phyloP scores from a whole-genome alignment of 2,888 invertebrate species.

The Galeopsomyia nigrocyanea region DNA sequence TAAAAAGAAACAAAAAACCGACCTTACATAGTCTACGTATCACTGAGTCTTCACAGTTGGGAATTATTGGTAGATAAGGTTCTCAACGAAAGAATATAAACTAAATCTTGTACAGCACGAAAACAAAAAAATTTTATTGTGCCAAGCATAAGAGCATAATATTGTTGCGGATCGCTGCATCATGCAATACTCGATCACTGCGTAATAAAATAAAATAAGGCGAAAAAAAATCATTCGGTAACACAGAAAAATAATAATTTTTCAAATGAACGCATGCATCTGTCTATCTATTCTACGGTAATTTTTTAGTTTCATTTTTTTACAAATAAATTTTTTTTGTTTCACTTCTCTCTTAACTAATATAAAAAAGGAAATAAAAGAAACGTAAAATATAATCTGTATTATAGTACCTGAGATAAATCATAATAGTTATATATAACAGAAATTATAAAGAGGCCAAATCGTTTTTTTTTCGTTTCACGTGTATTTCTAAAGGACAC shows the following conservation, averaged over 20 bases:
- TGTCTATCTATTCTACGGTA: slow-evolving; percentile 20
- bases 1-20: too few species aligned
- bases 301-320: slow-evolving; percentile 23
- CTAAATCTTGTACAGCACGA: slow-evolving; percentile 27
- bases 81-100: slow-evolving; percentile 5
- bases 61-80: slow-evolving; percentile 5
- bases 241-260: slow-evolving; percentile 37
- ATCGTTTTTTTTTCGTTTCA: too few species aligned
- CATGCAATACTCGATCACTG: slow-evolving; percentile 31
- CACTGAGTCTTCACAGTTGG: not conserved
- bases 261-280: slow-evolving; percentile 27
- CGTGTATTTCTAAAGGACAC: too few species aligned
- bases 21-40: not conserved
- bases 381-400: slow-evolving; percentile 9
- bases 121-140: slow-evolving; percentile 22
- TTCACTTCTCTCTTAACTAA: too few species aligned
- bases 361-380: too few species aligned
- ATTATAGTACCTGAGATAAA: slow-evolving; percentile 18
- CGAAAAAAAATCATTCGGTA: slow-evolving; percentile 17
- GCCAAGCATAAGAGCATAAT: slow-evolving; percentile 20
- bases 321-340: not conserved
- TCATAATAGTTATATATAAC: not conserved
- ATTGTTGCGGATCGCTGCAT: slow-evolving; percentile 10
- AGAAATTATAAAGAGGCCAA: too few species aligned
- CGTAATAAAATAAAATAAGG: not conserved